Conservation (phyloP, 2,888 invertebrate genomes). For the Ochlodes sylvanus region DNA sequence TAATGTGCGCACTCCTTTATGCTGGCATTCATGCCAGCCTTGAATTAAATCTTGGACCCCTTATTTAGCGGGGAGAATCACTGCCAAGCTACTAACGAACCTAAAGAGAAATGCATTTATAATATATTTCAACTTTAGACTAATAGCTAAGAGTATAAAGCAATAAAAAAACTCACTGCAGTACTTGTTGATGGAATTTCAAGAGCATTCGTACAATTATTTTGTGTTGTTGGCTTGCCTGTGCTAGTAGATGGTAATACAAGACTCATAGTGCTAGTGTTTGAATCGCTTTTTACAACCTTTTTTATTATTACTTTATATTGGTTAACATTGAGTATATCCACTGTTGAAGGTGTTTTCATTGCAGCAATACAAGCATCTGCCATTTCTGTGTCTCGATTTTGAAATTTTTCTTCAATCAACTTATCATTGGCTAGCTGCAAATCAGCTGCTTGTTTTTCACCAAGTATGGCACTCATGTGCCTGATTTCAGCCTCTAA, state of each 20-base stretch:
- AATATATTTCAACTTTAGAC: no score
- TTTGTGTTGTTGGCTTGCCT: conserved; percentile 56
- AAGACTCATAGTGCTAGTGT: conserved; percentile 60
- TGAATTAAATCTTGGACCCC: no score
- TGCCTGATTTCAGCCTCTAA: conserved; percentile 77
- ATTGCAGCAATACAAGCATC: conserved; percentile 72
- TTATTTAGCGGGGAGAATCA: no score
- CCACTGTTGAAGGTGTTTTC: conserved; percentile 60
- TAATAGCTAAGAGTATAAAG: background rate
- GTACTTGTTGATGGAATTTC: conserved; percentile 69
- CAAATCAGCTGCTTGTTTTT: conserved; percentile 68
- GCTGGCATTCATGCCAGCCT: no score
- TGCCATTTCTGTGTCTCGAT: conserved; percentile 71
- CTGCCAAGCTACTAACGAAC: no score
- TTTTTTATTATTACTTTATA: conserved; percentile 58
- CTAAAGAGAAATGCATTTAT: no score
- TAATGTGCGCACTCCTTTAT: no score
- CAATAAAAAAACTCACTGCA: conserved; percentile 50
- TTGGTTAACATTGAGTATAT: conserved; percentile 64
- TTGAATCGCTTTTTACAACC: conserved; percentile 55
- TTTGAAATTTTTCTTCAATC: conserved; percentile 60
- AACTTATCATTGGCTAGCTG: conserved; percentile 62
- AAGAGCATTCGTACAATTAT: conserved; percentile 68
- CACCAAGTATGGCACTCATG: conserved; percentile 73
- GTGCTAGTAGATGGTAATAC: conserved; percentile 55